Percentiles rank a stretch among this genome's conserved stretches.
These are phyloP conservation scores for Lordiphosa mommai DNA, from an alignment of 1,140 invertebrate species.

Conservation along the genomic window DNA sequence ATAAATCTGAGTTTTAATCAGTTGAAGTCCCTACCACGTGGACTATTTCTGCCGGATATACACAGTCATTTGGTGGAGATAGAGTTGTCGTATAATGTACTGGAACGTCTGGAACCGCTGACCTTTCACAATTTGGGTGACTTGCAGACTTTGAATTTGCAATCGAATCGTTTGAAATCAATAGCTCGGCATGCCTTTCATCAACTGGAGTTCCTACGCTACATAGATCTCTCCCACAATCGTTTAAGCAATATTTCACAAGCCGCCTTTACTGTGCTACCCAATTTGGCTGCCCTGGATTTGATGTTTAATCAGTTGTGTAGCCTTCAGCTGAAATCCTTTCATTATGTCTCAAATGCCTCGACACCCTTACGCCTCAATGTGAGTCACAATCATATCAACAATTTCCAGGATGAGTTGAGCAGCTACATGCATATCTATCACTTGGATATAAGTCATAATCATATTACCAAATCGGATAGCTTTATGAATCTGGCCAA, in stretches of 20 bases:
- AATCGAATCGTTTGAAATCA: constrained; percentile 85
- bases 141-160: constrained; percentile 86
- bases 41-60: constrained; percentile 84
- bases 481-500: constrained; percentile 83
- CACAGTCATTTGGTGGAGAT: constrained; percentile 89
- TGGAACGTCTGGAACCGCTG: constrained; percentile 82
- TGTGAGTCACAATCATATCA: constrained; percentile 85
- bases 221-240: constrained; percentile 86
- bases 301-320: constrained; percentile 86
- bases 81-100: constrained; percentile 87
- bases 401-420: constrained; percentile 82
- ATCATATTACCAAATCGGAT: constrained; percentile 84
- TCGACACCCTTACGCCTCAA: constrained; percentile 84
- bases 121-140: constrained; percentile 84
- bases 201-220: constrained; percentile 85
- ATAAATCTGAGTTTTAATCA: constrained; percentile 93
- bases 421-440: constrained; percentile 82
- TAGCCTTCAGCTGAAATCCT: constrained; percentile 84
- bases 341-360: constrained; percentile 84
- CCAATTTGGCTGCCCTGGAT: constrained; percentile 85
- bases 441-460: constrained; percentile 86
- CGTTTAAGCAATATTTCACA: constrained; percentile 83
- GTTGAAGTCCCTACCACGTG: constrained; percentile 83
- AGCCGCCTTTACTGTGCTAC: constrained; percentile 85
- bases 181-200: constrained; percentile 83